Evolutionary conservation across 2,113 vertebrate genomes (phyloP), one percentile per base, ranked within the genome.

Genomic region (Falcunculus frontatus): DNA sequence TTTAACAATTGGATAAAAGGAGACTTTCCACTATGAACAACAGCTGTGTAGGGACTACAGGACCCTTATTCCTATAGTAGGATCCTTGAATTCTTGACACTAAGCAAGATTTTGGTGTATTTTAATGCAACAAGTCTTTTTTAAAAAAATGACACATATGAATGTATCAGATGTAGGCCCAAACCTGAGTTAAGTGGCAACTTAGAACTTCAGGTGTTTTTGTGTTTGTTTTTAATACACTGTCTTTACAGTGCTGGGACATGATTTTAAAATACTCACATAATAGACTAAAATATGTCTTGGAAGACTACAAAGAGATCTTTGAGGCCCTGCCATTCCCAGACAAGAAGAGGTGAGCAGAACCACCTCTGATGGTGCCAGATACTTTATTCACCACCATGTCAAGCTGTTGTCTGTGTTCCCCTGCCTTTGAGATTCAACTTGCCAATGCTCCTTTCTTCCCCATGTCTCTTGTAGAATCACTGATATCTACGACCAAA

Each of bases 281-380:
- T 27, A n/a, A 13, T 2, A 95, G 41, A 82, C 0, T 94, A 33
- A 90, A 95, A 30, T 25, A 6, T 0, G 88, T 97, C 30, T 22
- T 75, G 69, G 82, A 87, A 2, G 35, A 97, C 56, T 97, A 97
- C 84, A 94, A 95, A 70, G 78, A 94, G 41, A 95, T 98, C 47
- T 98, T 97, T 33, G 92, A 97, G 42, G 94, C 98, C 42, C 75
- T 98, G 52, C 95, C 97, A 0, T 98, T 98, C 84, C 85, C 97
- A 60, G 97, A 98, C 78, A 99, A 99, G 84, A 97, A 98, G 94
- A 98, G 98, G 98, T 99, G 96, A 98, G 98, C 62, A 49, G 37
- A 80, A 50, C 27, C n/a, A 29, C 50, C 35, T 29, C 33, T 44
- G 63, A 53, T 62, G 22, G 41, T 37, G 47, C 53, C 25, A 10